A percentile compares a stretch with the other conserved stretches of the same genome.
phyloP scores from a whole-genome alignment of 2,113 vertebrate genomes.

The Lutjanus erythropterus region DNA sequence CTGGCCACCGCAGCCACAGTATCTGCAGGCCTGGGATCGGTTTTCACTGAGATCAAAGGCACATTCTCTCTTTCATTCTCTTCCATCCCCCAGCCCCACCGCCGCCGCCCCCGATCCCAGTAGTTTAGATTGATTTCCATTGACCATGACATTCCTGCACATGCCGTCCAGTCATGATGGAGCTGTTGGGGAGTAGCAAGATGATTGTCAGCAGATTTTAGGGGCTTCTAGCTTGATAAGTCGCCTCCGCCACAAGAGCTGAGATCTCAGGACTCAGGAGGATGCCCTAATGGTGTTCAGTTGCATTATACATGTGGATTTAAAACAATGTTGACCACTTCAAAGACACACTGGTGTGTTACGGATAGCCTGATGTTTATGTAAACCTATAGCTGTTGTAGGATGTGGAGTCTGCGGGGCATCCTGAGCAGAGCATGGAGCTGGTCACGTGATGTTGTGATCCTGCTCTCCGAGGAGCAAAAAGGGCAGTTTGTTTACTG shows the following conservation, averaged over 20 bases:
- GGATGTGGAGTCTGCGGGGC: conserved; percentile 31
- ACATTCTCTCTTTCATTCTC: conserved; percentile 81
- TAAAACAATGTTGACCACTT: conserved; percentile 43
- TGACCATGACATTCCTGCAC: conserved; percentile 85
- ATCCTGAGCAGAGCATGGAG: background rate
- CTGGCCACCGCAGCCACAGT: conserved; percentile 80
- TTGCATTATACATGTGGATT: conserved; percentile 34
- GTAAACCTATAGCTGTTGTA: conserved; percentile 32
- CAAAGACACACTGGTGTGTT: conserved; percentile 34
- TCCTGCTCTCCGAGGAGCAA: conserved; percentile 1
- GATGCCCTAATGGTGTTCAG: conserved; percentile 29
- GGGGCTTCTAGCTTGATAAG: conserved; percentile 53
- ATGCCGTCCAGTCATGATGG: conserved; percentile 81
- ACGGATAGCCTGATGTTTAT: conserved; percentile 35
- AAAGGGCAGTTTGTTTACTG: conserved; percentile 8
- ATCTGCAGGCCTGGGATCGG: conserved; percentile 87
- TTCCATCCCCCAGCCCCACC: conserved; percentile 76
- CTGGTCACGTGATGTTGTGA: conserved; percentile 4
- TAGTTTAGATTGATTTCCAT: conserved; percentile 87
- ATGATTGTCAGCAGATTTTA: conserved; percentile 85
- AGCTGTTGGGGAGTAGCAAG: conserved; percentile 75
- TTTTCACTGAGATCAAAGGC: conserved; percentile 87
- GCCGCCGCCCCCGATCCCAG: conserved; percentile 70
- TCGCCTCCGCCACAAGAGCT: conserved; percentile 45
- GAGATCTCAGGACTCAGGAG: conserved; percentile 47